phyloP scores from a whole-genome alignment of 30 jellyfish, hydroid and myxozoan species.

The Aurelia sp. region DNA sequence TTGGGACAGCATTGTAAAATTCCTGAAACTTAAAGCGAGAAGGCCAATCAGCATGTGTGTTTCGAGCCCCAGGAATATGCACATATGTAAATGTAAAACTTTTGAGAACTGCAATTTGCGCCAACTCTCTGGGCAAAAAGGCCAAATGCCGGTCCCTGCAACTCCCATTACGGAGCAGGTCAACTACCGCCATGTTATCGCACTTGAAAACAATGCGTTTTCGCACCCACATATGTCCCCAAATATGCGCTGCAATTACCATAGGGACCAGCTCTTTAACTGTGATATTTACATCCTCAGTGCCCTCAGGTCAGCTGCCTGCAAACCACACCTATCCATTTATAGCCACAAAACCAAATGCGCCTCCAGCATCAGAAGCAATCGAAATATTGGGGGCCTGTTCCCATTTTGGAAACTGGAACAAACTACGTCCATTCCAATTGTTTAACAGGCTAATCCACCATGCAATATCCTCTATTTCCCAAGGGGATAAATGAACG shows the following conservation, averaged over 20 bases:
- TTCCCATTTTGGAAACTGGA: neutral
- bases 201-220: too few species aligned
- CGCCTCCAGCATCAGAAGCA: slow-evolving; percentile 21
- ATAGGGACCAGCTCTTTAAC: slow-evolving; percentile 31
- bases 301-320: slow-evolving; percentile 1
- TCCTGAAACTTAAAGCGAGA: slow-evolving; percentile 15
- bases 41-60: slow-evolving; percentile 1
- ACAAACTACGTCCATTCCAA: slow-evolving; percentile 20
- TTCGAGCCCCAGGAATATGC: neutral
- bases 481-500: neutral
- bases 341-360: slow-evolving; percentile 7
- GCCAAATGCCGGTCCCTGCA: too few species aligned
- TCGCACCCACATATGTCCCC: too few species aligned
- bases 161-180: too few species aligned
- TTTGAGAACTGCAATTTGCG: neutral
- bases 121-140: neutral
- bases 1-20: neutral
- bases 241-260: too few species aligned
- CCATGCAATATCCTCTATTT: slow-evolving; percentile 14
- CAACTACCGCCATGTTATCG: too few species aligned
- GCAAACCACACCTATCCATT: neutral
- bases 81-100: neutral
- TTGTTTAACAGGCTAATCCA: slow-evolving; percentile 5
- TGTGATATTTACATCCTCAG: neutral
- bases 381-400: too few species aligned